A percentile compares a stretch with the other conserved stretches of the same genome.
Conservation (phyloP, 64 coral and sea anemone species). For the Porites australiensis region DNA sequence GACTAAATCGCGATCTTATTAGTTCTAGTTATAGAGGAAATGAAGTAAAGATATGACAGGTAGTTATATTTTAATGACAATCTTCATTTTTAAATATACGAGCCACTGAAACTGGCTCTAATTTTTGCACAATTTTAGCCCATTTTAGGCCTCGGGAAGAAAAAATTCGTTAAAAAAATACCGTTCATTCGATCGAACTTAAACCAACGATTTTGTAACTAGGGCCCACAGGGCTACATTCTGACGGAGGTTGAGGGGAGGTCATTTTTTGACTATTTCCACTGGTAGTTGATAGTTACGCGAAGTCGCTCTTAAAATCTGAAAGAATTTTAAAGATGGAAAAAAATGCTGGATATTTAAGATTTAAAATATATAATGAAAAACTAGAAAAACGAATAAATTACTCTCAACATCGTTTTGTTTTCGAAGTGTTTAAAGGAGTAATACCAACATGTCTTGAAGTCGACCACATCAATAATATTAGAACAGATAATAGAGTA, state of each 20-base stretch:
- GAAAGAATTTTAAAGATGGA: too few relatives aligned
- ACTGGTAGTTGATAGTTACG: neutral
- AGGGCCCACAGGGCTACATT: slow-evolving; percentile 1
- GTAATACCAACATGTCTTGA: too few relatives aligned
- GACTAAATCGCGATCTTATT: slow-evolving; percentile 9
- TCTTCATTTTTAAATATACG: neutral
- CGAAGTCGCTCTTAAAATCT: neutral
- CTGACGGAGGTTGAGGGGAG: neutral
- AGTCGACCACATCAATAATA: too few relatives aligned
- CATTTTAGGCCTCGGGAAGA: neutral
- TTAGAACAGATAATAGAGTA: too few relatives aligned
- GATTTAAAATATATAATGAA: too few relatives aligned
- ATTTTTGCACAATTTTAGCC: neutral
- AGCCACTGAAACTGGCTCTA: neutral
- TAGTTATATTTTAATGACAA: slow-evolving; percentile 1
- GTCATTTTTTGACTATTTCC: slow-evolving; percentile 16
- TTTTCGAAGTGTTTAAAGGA: too few relatives aligned
- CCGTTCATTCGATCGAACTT: neutral
- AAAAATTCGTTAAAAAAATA: slow-evolving; percentile 2
- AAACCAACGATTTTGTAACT: slow-evolving; percentile 13
- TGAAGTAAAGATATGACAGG: neutral
- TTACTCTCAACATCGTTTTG: too few relatives aligned
- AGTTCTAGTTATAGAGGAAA: neutral
- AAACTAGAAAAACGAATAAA: too few relatives aligned
- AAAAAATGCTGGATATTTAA: too few relatives aligned